Conservation (phyloP, 2,888 invertebrate genomes). For the Nomada ferruginata region DNA sequence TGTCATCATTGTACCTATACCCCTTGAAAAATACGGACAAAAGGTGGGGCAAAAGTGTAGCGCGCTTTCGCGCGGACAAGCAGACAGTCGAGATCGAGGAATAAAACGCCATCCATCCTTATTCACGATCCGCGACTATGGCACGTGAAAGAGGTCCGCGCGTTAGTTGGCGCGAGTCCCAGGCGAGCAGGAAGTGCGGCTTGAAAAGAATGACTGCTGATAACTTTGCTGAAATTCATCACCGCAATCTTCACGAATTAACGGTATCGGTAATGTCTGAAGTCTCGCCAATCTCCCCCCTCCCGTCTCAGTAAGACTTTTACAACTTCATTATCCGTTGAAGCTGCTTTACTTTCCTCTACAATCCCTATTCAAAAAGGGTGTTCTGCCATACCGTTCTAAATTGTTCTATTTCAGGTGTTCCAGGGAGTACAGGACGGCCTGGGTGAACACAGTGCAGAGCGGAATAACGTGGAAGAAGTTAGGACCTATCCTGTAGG, state of each 20-base stretch:
- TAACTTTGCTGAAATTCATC: constrained; percentile 24
- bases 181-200: neutral
- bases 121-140: constrained; percentile 34
- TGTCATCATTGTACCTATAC: constrained; percentile 38
- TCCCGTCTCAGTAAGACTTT: too few relatives aligned
- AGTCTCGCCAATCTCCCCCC: neutral
- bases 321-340: too few relatives aligned
- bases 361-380: too few relatives aligned
- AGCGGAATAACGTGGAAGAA: too few relatives aligned
- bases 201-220: constrained; percentile 14
- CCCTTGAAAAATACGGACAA: constrained; percentile 47
- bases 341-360: too few relatives aligned
- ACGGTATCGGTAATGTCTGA: neutral
- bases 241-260: neutral
- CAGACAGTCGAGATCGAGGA: constrained; percentile 43
- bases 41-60: constrained; percentile 40
- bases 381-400: too few relatives aligned
- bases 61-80: constrained; percentile 37
- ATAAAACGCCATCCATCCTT: constrained; percentile 43
- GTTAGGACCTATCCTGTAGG: too few relatives aligned
- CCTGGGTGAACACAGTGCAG: too few relatives aligned
- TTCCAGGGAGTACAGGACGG: too few relatives aligned
- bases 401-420: too few relatives aligned
- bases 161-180: constrained; percentile 33
- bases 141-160: constrained; percentile 23